phyloP scores from a whole-genome alignment of 2,797 vertebrate species.

The Rhynchonycteris naso region DNA sequence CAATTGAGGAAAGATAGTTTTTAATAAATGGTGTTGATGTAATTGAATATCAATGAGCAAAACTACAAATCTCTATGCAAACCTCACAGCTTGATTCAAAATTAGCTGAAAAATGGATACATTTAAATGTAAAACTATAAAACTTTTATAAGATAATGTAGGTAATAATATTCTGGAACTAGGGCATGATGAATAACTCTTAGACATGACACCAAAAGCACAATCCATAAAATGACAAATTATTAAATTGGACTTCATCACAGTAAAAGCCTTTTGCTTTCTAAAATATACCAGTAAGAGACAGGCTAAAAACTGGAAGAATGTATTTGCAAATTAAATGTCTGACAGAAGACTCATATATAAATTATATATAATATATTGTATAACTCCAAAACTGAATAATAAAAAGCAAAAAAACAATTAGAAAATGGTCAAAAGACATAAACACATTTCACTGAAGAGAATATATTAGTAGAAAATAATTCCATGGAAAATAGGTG shows the following conservation, averaged over 20 bases:
- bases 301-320: background rate
- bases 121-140: background rate
- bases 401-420: background rate
- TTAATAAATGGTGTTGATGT: background rate
- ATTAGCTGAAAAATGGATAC: background rate
- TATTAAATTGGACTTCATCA: background rate
- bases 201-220: background rate
- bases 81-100: background rate
- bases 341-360: background rate
- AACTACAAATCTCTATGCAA: background rate
- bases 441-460: background rate
- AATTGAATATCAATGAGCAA: background rate
- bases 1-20: background rate
- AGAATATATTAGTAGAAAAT: background rate
- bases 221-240: background rate
- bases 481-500: background rate
- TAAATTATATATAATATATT: background rate
- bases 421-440: background rate
- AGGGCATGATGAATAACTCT: background rate
- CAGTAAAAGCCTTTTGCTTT: background rate
- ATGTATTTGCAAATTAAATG: background rate
- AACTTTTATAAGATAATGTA: background rate
- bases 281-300: background rate
- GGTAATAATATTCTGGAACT: background rate
- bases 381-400: background rate